These are phyloP conservation scores for Ictidomys tridecemlineatus DNA, from an alignment of 2,113 vertebrate genomes.

Conservation along the genomic window DNA sequence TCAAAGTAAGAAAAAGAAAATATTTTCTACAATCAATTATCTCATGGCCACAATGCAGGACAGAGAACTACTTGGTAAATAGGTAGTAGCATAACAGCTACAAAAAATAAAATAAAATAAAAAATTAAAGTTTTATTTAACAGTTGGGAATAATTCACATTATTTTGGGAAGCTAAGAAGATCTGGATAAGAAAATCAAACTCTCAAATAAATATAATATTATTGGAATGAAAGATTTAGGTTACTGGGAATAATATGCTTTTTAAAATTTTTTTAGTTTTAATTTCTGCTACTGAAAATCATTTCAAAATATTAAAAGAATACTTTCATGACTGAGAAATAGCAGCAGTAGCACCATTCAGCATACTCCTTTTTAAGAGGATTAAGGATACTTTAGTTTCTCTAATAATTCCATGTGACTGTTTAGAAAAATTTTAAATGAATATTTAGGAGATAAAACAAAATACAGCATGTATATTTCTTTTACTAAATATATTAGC, in stretches of 20 bases:
- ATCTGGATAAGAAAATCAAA: background rate
- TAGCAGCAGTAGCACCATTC: background rate
- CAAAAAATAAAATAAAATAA: background rate
- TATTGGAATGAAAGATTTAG: background rate
- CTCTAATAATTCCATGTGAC: background rate
- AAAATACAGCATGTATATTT: background rate
- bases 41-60: background rate
- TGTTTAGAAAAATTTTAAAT: background rate
- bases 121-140: background rate
- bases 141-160: background rate
- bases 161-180: background rate
- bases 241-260: background rate
- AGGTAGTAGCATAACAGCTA: background rate
- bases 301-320: background rate
- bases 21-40: slow-evolving; percentile 1
- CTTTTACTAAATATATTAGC: background rate
- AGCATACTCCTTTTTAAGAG: background rate
- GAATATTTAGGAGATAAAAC: background rate
- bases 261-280: background rate
- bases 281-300: background rate
- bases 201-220: background rate
- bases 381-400: background rate
- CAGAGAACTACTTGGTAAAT: background rate
- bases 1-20: background rate
- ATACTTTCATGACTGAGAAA: background rate